Base-by-base conservation (phyloP, 2,888 invertebrate species). In the Vanessa cardui region DNA sequence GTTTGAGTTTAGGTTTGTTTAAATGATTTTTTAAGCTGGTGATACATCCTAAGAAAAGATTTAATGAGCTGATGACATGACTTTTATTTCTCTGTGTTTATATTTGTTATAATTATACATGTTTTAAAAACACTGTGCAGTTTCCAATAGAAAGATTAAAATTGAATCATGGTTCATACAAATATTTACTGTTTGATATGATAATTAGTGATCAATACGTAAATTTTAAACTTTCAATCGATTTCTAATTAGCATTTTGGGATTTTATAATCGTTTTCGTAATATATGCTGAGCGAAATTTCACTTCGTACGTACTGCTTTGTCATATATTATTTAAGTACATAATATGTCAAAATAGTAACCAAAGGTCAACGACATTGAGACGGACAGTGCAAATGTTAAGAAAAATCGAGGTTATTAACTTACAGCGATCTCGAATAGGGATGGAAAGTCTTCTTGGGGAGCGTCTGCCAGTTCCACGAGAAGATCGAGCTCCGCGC, bases 361-460 rank as follows among this genome's bases (percentile, higher is more conserved):
- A 46, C 49, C 49, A 69, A 70, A 67, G 74, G 73, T 73, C 72
- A 74, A 72, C 63, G 76, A 73, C 74, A 72, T 58, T 58, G 58
- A 62, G 46, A 61, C 63, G 26, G 64, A 67, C 71, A 49, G 21
- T 45, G 39, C 18, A 2, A 31, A 54, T 54, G 6, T 16, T 2
- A 31, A n/a, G 33, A 6, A 39, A 56, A 6, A 31, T 47, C 47
- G 44, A 39, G 18, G 56, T 18, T 54, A 31, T 45, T 60, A 49
- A 89, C 92, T 89, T 77, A 92, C 92, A n/a, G 90, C 89, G 68
- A 91, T 87, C 72, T 92, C 90, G 79, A 89, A 90, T 73, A 91
- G 87, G 33, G 89, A 86, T 44, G 90, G 88, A 76, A 90, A 89
- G 77, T 88, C 87, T 71, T 86, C 88, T 71, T 87, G 88, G 8